These are phyloP conservation scores for Schizopygopsis malacanthus DNA, from an alignment of 2,797 vertebrate genomes.

Conservation along the genomic window DNA sequence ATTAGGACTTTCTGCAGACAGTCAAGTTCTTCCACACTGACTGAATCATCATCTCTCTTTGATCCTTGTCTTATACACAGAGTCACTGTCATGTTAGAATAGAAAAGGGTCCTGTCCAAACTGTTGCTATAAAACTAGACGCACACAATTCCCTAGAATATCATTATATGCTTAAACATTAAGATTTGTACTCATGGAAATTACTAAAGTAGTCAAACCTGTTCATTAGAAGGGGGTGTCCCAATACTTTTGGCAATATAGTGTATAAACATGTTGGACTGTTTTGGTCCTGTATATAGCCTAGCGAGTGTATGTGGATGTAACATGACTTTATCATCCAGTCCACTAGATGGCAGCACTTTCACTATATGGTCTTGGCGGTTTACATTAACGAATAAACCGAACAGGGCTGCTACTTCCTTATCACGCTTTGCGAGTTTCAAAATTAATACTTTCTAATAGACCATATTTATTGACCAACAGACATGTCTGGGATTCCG, in stretches of 20 bases:
- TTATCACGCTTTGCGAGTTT: conserved; percentile 25
- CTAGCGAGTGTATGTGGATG: neutral
- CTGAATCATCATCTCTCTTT: too few relatives aligned
- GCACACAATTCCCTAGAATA: too few relatives aligned
- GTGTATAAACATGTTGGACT: neutral
- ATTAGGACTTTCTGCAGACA: too few relatives aligned
- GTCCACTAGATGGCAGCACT: conserved; percentile 57
- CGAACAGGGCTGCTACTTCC: neutral
- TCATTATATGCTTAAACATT: too few relatives aligned
- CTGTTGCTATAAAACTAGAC: too few relatives aligned
- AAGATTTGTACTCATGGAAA: too few relatives aligned
- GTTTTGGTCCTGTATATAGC: neutral
- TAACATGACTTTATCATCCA: neutral
- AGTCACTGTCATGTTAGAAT: too few relatives aligned
- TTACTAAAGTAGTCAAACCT: too few relatives aligned
- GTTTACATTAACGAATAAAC: conserved; percentile 28
- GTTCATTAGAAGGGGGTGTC: neutral
- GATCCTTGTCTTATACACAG: too few relatives aligned
- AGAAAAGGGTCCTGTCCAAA: too few relatives aligned
- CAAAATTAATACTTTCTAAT: neutral
- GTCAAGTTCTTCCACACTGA: too few relatives aligned
- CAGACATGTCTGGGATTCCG: conserved; percentile 81
- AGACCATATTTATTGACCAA: neutral
- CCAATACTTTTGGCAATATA: neutral
- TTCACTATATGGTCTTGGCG: neutral